Base-by-base conservation (phyloP, 2,888 invertebrate species). In the Argyresthia goedartella region DNA sequence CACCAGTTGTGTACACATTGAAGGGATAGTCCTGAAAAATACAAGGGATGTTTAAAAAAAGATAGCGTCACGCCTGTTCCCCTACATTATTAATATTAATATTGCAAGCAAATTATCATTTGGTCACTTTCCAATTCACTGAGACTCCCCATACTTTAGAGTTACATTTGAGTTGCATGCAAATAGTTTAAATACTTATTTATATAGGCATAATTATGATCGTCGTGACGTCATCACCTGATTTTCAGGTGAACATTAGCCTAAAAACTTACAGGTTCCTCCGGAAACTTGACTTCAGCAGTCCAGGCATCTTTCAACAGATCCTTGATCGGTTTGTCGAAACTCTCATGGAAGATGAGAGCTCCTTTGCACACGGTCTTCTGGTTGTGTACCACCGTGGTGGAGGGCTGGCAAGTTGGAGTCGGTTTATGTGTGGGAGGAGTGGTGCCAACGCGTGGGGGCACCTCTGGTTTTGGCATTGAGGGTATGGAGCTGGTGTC, bases 21-120 rank as follows among this genome's bases (percentile, higher is more conserved):
- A 92, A 93, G 45, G 92, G 92, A 70, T 89, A 91, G 68, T 91
- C 91, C 91, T 91, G 60, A 10, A 52, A 25, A 25, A 25, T 25
- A 25, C n/a, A n/a, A n/a, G n/a, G n/a, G n/a, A n/a, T n/a, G n/a
- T n/a, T n/a, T n/a, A n/a, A n/a, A 50, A 25, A 36, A 9, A 33
- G 11, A 16, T 8, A 7, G 16, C 9, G 6, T n/a, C n/a, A n/a
- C n/a, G n/a, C n/a, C n/a, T n/a, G n/a, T n/a, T n/a, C n/a, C n/a
- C n/a, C n/a, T n/a, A 60, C 62, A 13, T 35, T 49, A 44, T 25
- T 25, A 25, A 25, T n/a, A n/a, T n/a, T n/a, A n/a, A n/a, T n/a
- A n/a, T n/a, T n/a, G n/a, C n/a, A n/a, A n/a, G n/a, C n/a, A n/a
- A n/a, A n/a, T n/a, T n/a, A n/a, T n/a, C n/a, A n/a, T n/a, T n/a